Percentiles rank a stretch among this genome's conserved stretches.
Conservation (phyloP, 2,888 invertebrate species). For the Stenoptilia bipunctidactyla region DNA sequence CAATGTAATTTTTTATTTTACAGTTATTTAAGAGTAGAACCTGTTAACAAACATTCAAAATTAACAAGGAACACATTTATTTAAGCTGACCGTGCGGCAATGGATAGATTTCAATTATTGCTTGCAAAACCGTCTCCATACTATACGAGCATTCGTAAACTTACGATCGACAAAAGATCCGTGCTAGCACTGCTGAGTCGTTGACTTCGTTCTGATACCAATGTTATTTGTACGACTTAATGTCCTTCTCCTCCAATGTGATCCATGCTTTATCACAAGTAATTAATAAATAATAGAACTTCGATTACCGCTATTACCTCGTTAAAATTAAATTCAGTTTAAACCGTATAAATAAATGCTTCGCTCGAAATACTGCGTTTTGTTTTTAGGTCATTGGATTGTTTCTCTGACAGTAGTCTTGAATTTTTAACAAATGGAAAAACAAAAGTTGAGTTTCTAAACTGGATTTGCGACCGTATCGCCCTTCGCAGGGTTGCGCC, state of each 20-base stretch:
- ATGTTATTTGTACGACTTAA: conserved; percentile 28
- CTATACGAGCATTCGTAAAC: too few relatives aligned
- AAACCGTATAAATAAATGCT: neutral
- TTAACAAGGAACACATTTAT: too few relatives aligned
- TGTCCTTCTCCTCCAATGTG: conserved; percentile 20
- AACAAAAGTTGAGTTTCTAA: conserved; percentile 27
- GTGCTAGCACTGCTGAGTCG: conserved; percentile 59
- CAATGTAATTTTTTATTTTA: too few relatives aligned
- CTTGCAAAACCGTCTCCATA: too few relatives aligned
- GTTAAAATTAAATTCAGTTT: conserved; percentile 24
- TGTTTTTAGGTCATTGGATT: too few relatives aligned
- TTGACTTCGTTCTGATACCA: conserved; percentile 45
- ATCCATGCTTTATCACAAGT: conserved; percentile 18
- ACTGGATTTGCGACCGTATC: conserved; percentile 41
- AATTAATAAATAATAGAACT: conserved; percentile 29
- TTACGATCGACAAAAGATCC: too few relatives aligned
- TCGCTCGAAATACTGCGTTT: conserved; percentile 1
- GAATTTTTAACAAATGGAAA: conserved; percentile 36
- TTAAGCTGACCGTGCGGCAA: too few relatives aligned
- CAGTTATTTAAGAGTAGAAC: too few relatives aligned
- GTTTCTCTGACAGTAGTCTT: conserved; percentile 30
- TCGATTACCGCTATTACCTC: conserved; percentile 8
- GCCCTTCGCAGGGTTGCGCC: conserved; percentile 32
- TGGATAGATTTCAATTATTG: too few relatives aligned
- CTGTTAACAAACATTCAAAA: too few relatives aligned